Percentiles rank a stretch among this genome's conserved stretches.
These are phyloP conservation scores for Elephantulus edwardii DNA, from an alignment of 2,113 vertebrate species.

Conservation along the genomic window DNA sequence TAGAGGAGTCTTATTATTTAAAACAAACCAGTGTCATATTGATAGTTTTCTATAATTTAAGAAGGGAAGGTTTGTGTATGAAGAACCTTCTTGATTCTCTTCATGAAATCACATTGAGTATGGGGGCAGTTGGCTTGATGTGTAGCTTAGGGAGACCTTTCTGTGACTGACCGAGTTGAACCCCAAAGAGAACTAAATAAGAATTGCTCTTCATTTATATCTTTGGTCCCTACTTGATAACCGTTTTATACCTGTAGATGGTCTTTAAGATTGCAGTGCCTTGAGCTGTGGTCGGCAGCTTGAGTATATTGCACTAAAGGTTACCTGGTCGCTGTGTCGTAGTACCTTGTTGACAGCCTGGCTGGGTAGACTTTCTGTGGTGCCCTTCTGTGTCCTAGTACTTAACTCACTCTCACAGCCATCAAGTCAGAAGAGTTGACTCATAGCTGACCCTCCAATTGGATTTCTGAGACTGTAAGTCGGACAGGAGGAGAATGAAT, in stretches of 20 bases:
- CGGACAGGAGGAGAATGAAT: too few species aligned
- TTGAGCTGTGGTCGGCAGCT: neutral
- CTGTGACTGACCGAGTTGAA: neutral
- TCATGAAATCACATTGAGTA: neutral
- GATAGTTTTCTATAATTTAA: neutral
- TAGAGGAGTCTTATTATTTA: neutral
- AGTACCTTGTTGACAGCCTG: neutral
- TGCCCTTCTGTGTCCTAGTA: neutral
- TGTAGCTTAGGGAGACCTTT: neutral
- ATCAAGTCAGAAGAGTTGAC: too few species aligned
- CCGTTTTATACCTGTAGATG: neutral
- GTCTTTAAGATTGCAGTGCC: neutral
- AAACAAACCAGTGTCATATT: neutral
- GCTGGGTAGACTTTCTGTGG: neutral
- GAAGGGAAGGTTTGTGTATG: neutral
- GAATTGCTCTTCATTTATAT: neutral
- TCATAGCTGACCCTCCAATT: too few species aligned
- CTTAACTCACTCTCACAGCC: too few species aligned
- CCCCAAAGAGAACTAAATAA: neutral
- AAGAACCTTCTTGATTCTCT: neutral
- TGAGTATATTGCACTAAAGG: neutral
- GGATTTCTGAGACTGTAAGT: too few species aligned
- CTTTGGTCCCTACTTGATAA: neutral
- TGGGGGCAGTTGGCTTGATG: neutral
- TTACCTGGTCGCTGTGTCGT: neutral